Evolutionary conservation across 2,113 vertebrate genomes (phyloP).

Genomic region (human): GRCh38 chr1:29692001-29692500

Average conservation of each 20-base stretch:
- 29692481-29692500: background rate
- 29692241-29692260: background rate
- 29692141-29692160: conserved; percentile 21
- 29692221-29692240: background rate
- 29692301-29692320: background rate
- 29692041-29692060: background rate
- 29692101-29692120: conserved; percentile 12
- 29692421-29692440: background rate
- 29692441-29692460: background rate
- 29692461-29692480: conserved; percentile 19
- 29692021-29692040: background rate
- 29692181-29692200: conserved; percentile 49
- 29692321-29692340: background rate
- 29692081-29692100: background rate
- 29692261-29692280: conserved; percentile 9
- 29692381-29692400: conserved; percentile 16
- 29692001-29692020: background rate
- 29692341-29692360: conserved; percentile 18
- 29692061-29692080: background rate
- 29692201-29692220: conserved; percentile 28
- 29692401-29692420: background rate
- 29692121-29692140: conserved; percentile 34
- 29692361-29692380: background rate
- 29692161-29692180: conserved; percentile 12
- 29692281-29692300: background rate